Base-by-base conservation (phyloP, 2,888 invertebrate genomes). In the Campaea margaritaria region DNA sequence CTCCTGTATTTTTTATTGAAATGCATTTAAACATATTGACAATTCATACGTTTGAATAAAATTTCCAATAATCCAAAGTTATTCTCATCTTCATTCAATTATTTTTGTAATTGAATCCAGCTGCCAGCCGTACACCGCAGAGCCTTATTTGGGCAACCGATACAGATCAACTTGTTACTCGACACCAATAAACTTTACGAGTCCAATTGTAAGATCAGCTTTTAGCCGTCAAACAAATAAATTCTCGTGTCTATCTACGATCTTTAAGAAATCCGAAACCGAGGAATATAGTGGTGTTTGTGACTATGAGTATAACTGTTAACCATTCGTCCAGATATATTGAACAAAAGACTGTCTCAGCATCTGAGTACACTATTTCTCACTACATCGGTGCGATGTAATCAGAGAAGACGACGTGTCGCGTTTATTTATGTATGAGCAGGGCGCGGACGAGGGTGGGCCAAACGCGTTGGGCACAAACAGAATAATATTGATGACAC, bases 401-500 rank as follows among this genome's bases (percentile, higher is more conserved):
- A 92, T 92, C 92, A 91, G 92, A 91, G 92, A 92, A 91, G 91
- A 91, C 91, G 91, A 91, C 92, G 92, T 91, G 92, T 91, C 91
- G 91, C 82, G 85, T 85, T 92, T 92, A 92, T 92, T 92, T 92
- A 92, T 92, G 91, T 92, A 92, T 92, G 92, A 90, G 86, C 83
- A 77, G 88, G 91, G 89, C 87, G 89, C 87, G 84, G 90, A 90
- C 80, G 88, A 89, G 91, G 91, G 91, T 88, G 90, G 90, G 82
- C 90, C 85, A 82, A 86, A 86, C 86, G 87, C 84, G 85, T 83
- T 86, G 83, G 91, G 86, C 91, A 92, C 92, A 91, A 92, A 92
- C 92, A 91, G 92, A 92, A 92, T 92, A 92, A 92, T 92, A 92
- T 92, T 92, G 92, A 92, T 92, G 92, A 92, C 92, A 91, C 89